Evolutionary conservation across 1,140 invertebrate genomes (phyloP), one percentile per base, ranked within the genome.

Genomic region (Amyelois transitella): DNA sequence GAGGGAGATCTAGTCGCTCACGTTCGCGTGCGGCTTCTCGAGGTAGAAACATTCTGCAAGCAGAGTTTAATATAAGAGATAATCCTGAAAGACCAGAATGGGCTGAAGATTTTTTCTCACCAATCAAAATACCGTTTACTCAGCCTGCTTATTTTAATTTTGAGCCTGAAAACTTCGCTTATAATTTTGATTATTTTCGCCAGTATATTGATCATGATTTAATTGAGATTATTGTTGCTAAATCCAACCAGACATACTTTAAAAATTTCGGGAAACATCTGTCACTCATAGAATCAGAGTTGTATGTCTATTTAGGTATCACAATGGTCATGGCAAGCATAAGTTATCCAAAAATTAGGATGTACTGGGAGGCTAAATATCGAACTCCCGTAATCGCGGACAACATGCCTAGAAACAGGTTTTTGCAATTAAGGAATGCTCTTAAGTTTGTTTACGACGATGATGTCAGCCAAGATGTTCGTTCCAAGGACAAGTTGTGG

Each of bases 311-410:
- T 7, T 4, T 24, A 24, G 22, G 22, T 24, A 50, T 55, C 8
- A 55, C 19, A 0, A 21, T 58, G 32, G n/a, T 52, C 2, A 62
- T 62, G 50, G 6, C 43, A 12, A 8, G 8, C n/a, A 45, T 63
- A 19, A 52, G 45, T 17, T 63, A 53, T 44, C 56, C 44, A 43
- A n/a, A 18, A 1, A 18, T 63, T 20, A 10, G 53, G 10, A 62
- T 58, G 55, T 58, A 63, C 18, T 63, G 60, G 55, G 48, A 54
- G 10, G 17, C 32, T 1, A 63, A 63, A 47, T 63, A 21, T 18
- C 22, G 49, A 43, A n/a, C 58, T 0, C 10, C 24, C 5, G 24
- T 58, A 4, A 48, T 63, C 5, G 51, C 52, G 12, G 52, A 50
- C 17, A 45, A 32, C 47, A 62, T 62, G 43, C n/a, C 60, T 4